These are phyloP conservation scores for Margarornis squamiger DNA, from an alignment of 2,797 vertebrate species.

Conservation along the genomic window DNA sequence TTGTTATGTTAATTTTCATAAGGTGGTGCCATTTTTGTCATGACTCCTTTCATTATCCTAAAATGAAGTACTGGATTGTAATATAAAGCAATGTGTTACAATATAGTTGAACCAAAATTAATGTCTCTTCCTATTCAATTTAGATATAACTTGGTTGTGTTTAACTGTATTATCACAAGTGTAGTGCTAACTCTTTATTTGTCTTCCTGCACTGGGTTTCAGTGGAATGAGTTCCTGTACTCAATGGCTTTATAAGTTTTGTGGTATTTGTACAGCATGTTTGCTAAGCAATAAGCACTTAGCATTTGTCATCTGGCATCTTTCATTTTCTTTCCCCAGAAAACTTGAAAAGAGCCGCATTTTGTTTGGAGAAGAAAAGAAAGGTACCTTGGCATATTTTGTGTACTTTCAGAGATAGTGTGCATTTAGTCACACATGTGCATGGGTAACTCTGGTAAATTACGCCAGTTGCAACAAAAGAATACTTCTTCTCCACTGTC, in stretches of 20 bases:
- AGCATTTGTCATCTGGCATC: constrained; percentile 42
- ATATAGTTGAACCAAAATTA: background rate
- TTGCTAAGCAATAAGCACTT: constrained; percentile 49
- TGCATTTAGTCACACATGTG: background rate
- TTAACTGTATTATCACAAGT: background rate
- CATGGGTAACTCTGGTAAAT: background rate
- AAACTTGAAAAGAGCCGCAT: background rate
- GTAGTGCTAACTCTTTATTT: constrained; percentile 11
- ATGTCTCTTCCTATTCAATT: background rate
- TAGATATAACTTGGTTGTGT: background rate
- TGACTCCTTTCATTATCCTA: background rate
- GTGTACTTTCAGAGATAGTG: background rate
- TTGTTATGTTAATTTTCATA: background rate
- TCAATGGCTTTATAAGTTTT: constrained; percentile 48
- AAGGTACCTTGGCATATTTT: background rate
- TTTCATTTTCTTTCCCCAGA: constrained; percentile 21
- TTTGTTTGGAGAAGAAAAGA: background rate
- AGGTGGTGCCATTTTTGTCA: background rate
- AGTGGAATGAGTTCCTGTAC: constrained; percentile 19
- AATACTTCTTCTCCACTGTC: background rate
- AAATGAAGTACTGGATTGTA: background rate
- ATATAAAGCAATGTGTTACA: background rate
- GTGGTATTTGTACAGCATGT: constrained; percentile 47
- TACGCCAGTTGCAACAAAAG: background rate
- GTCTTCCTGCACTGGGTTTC: constrained; percentile 41